Conservation (phyloP, 92 coral and sea anemone species). For the Plumapathes pennacea region DNA sequence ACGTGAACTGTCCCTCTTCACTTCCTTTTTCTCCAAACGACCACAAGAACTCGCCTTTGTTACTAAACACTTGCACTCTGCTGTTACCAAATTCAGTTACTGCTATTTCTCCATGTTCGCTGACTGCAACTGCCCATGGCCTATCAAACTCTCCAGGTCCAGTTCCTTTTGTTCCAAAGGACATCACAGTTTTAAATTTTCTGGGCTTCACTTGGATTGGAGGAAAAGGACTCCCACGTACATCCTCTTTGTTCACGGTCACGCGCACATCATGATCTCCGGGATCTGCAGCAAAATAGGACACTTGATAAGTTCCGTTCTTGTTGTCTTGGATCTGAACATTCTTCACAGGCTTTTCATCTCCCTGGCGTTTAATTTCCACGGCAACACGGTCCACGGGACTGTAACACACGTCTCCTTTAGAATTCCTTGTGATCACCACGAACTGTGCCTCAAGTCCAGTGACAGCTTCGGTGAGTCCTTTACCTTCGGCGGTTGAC, state of each 20-base stretch:
- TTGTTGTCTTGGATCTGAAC: no score
- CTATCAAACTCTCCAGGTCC: neutral
- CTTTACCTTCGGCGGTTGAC: neutral
- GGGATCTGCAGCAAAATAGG: no score
- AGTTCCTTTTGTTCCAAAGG: slow-evolving; percentile 10
- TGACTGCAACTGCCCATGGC: slow-evolving; percentile 19
- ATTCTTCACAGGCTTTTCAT: neutral
- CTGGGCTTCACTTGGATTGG: no score
- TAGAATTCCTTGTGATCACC: slow-evolving; percentile 1
- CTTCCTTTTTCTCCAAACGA: slow-evolving; percentile 9
- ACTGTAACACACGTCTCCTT: slow-evolving; percentile 1
- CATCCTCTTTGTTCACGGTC: no score
- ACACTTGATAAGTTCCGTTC: no score
- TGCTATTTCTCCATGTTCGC: neutral
- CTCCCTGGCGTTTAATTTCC: neutral
- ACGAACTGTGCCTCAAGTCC: slow-evolving; percentile 2
- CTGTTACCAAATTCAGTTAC: slow-evolving; percentile 12
- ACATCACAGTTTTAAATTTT: no score
- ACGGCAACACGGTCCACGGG: neutral
- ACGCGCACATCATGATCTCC: no score
- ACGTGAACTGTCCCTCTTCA: slow-evolving; percentile 9
- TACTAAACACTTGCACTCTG: slow-evolving; percentile 10
- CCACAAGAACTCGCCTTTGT: neutral
- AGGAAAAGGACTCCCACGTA: no score
- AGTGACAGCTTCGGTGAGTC: neutral